Conservation (phyloP, 2,797 vertebrate species). For the Danio albolineatus region DNA sequence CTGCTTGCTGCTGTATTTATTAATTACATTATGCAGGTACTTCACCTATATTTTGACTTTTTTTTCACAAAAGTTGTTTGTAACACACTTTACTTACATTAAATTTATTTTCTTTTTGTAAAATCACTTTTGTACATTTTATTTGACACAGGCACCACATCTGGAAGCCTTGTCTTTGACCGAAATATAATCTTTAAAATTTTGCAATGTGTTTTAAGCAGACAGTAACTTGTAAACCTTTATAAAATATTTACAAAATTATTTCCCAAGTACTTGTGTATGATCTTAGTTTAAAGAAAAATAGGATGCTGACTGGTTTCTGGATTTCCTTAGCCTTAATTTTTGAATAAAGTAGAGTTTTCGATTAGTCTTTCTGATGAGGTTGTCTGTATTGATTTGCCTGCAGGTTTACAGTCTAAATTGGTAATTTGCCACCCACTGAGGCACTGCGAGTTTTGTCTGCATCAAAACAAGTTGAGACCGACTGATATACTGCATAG, state of each 20-base stretch:
- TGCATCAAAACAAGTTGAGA: constrained; percentile 1
- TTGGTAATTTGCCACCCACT: neutral
- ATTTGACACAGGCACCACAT: no score
- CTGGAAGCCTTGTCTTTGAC: no score
- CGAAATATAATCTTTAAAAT: neutral
- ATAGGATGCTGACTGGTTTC: constrained; percentile 1
- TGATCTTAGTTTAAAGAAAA: neutral
- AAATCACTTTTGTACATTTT: no score
- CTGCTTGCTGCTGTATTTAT: no score
- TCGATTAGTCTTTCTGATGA: neutral
- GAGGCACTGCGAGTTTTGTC: neutral
- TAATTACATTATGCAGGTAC: no score
- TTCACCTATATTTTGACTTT: no score
- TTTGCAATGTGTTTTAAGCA: neutral
- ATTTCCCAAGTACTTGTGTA: no score
- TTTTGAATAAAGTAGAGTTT: neutral
- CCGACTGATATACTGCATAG: neutral
- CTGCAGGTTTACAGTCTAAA: neutral
- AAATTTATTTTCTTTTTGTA: no score
- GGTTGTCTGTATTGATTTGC: constrained; percentile 1
- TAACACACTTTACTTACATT: no score
- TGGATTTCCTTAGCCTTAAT: neutral
- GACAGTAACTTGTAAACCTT: no score
- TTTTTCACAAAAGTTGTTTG: no score
- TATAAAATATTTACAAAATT: no score